These are phyloP conservation scores for Sturmia bella DNA, from an alignment of 2,888 invertebrate species.

Conservation along the genomic window DNA sequence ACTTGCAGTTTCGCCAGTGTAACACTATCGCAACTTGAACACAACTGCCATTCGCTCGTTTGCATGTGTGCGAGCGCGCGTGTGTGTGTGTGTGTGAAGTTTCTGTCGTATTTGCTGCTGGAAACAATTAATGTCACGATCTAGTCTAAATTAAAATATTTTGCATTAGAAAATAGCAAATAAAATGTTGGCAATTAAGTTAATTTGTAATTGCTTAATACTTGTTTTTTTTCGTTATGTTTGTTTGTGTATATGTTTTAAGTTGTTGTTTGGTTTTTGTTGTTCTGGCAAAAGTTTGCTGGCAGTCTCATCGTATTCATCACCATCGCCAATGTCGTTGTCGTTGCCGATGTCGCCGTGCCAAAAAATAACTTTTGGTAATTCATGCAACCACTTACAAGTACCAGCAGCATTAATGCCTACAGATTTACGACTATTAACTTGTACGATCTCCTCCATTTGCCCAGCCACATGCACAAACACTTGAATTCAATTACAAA, in stretches of 20 bases:
- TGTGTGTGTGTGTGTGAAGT: constrained; percentile 10
- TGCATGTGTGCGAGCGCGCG: not conserved
- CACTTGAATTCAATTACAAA: constrained; percentile 9
- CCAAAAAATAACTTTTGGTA: constrained; percentile 49
- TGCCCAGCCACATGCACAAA: constrained; percentile 2
- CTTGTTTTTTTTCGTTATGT: constrained; percentile 72
- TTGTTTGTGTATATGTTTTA: not conserved
- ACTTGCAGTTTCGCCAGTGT: constrained; percentile 5
- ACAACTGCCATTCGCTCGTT: not conserved
- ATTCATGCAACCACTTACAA: constrained; percentile 55
- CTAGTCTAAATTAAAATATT: constrained; percentile 78
- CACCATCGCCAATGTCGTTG: constrained; percentile 10
- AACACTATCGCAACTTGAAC: not conserved
- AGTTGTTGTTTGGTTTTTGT: constrained; percentile 14
- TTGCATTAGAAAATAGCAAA: constrained; percentile 76
- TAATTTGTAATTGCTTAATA: constrained; percentile 80
- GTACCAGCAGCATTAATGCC: constrained; percentile 40
- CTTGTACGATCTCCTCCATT: constrained; percentile 49
- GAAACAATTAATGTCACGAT: constrained; percentile 79
- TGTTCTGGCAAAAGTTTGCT: constrained; percentile 46
- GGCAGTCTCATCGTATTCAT: constrained; percentile 46
- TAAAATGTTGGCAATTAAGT: constrained; percentile 79
- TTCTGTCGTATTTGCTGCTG: constrained; percentile 33
- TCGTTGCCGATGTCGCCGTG: constrained; percentile 30
- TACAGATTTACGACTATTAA: constrained; percentile 31